These are phyloP conservation scores for Mesocricetus auratus DNA, from an alignment of 2,113 vertebrate genomes.

Conservation along the genomic window DNA sequence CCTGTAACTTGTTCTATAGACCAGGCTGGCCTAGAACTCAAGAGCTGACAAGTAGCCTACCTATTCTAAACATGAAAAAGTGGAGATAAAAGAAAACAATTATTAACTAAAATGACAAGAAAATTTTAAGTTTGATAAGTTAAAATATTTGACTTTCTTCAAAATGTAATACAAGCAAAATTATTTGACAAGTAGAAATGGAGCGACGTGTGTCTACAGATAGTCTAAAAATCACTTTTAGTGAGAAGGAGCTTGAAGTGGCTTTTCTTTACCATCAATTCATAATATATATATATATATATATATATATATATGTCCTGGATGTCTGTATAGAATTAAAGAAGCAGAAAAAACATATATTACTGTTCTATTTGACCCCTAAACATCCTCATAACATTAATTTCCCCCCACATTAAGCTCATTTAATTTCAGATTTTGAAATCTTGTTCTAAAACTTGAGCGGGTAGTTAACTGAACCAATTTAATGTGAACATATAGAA, in stretches of 20 bases:
- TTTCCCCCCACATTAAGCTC: not conserved
- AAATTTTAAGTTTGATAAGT: not conserved
- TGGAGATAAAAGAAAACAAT: not conserved
- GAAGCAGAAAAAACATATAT: not conserved
- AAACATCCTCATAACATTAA: not conserved
- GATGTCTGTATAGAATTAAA: not conserved
- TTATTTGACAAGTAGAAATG: not conserved
- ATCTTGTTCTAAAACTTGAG: not conserved
- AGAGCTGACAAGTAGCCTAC: not conserved
- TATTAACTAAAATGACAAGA: conserved; percentile 25
- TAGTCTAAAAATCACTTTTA: conserved; percentile 3
- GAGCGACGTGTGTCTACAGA: not conserved
- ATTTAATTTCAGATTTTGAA: not conserved
- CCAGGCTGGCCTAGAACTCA: not conserved
- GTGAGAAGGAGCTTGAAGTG: not conserved
- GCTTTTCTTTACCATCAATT: conserved; percentile 47
- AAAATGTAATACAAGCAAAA: not conserved
- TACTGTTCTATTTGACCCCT: accelerated
- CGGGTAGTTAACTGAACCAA: not conserved
- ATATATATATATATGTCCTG: not conserved
- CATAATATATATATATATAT: conserved; percentile 49
- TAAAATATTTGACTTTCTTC: conserved; percentile 24
- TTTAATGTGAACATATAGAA: not conserved
- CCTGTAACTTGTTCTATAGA: not conserved
- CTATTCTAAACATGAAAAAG: not conserved